Percentiles rank a stretch among this genome's conserved stretches.
phyloP scores from a whole-genome alignment of 2,888 invertebrate species.

The Eilema griseolum region DNA sequence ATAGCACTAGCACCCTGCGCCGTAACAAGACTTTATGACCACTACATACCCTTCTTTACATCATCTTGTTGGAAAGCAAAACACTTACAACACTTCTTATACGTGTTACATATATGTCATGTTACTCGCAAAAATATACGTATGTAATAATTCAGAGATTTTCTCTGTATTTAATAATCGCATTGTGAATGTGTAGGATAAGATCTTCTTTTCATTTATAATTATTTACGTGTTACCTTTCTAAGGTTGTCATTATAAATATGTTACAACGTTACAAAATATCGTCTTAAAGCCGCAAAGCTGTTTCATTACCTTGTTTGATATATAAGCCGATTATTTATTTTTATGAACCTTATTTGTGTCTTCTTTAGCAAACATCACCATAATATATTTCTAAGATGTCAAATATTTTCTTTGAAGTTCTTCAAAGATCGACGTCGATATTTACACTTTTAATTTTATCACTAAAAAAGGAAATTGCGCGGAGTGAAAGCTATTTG shows the following conservation, averaged over 20 bases:
- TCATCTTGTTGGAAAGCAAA: slow-evolving; percentile 74
- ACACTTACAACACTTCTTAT: slow-evolving; percentile 64
- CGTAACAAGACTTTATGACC: slow-evolving; percentile 76
- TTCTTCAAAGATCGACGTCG: slow-evolving; percentile 26
- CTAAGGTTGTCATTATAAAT: slow-evolving; percentile 16
- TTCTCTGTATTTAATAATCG: neutral
- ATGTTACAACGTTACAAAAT: slow-evolving; percentile 25
- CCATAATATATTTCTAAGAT: slow-evolving; percentile 14
- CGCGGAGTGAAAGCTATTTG: slow-evolving; percentile 40
- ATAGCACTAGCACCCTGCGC: slow-evolving; percentile 74
- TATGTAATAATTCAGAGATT: slow-evolving; percentile 17
- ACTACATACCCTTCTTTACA: slow-evolving; percentile 68
- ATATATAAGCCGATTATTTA: slow-evolving; percentile 59
- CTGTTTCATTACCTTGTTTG: slow-evolving; percentile 29
- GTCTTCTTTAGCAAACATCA: slow-evolving; percentile 25
- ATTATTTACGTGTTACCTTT: neutral
- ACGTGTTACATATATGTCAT: slow-evolving; percentile 55
- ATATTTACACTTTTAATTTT: slow-evolving; percentile 55
- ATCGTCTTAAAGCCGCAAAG: slow-evolving; percentile 33
- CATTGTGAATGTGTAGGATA: neutral
- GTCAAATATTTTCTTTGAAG: slow-evolving; percentile 32
- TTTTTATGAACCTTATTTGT: slow-evolving; percentile 39
- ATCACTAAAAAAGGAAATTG: slow-evolving; percentile 43
- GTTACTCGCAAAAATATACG: slow-evolving; percentile 40
- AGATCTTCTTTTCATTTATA: neutral